Evolutionary conservation across 2,888 invertebrate species (phyloP), one percentile per base, ranked within the genome.

Genomic region (Cartodere bifasciata): DNA sequence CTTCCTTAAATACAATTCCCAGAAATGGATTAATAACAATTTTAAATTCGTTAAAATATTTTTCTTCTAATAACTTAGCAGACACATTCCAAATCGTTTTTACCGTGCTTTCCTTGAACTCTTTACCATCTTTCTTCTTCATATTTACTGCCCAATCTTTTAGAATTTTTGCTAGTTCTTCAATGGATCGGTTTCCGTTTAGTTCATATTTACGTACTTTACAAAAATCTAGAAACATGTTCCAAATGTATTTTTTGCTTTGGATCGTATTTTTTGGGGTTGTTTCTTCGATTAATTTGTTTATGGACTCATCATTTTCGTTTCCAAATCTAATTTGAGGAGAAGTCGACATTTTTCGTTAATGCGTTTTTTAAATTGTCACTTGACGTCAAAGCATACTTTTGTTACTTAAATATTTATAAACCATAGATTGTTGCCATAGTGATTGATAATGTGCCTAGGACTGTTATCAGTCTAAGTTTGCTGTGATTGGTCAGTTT

Each of bases 121-220:
- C 35, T 13, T 30, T 17, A 22, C 43, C 43, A 35, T 43, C 23
- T n/a, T 13, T 12, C 25, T 34, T 35, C 23, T 32, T 38, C 41
- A 40, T 44, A 22, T 44, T 44, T 11, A 34, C 31, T 6, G 29
- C 43, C 36, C 36, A 44, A 32, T 37, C 22, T 31, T 37, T 34
- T 16, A 34, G 29, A 15, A 37, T 37, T 13, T 16, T 27, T 17
- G 29, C 31, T 15, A 38, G 17, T 26, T 31, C 29, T 20, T 34
- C 28, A 12, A 23, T 21, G 14, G 31, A 29, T 2, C 23, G 29
- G 16, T 25, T 22, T 15, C 23, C 24, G 9, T 34, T 23, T 12
- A 37, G 17, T 7, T 13, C 13, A 26, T 32, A 32, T 13, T 15
- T 16, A 10, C 16, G 17, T 28, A 28, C 32, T 4, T 28, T 11